A percentile compares a stretch with the other conserved stretches of the same genome.
Conservation (phyloP, 2,888 invertebrate species). For the Operophtera brumata region DNA sequence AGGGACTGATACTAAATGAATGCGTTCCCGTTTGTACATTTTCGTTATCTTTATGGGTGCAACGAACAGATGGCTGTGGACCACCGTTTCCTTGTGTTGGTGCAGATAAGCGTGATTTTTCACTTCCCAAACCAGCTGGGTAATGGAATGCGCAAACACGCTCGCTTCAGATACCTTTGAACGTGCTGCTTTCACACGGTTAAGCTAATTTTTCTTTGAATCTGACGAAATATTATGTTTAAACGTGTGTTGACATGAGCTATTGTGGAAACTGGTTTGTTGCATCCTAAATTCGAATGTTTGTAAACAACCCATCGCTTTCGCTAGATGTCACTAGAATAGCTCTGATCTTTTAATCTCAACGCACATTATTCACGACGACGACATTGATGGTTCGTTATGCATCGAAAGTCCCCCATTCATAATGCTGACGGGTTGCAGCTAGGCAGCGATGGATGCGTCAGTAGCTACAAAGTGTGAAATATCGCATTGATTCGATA, state of each 20-base stretch:
- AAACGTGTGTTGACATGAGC: slow-evolving; percentile 33
- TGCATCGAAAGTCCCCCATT: slow-evolving; percentile 43
- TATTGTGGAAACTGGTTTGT: slow-evolving; percentile 26
- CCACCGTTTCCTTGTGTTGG: slow-evolving; percentile 70
- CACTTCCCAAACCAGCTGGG: slow-evolving; percentile 74
- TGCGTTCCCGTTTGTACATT: slow-evolving; percentile 68
- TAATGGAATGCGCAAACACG: slow-evolving; percentile 71
- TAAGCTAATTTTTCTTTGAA: slow-evolving; percentile 66
- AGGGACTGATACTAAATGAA: slow-evolving; percentile 69
- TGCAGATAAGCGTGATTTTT: slow-evolving; percentile 79
- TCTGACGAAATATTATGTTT: slow-evolving; percentile 37
- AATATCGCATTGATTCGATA: slow-evolving; percentile 56
- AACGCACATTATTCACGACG: slow-evolving; percentile 28
- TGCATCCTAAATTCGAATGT: slow-evolving; percentile 45
- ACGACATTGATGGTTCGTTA: slow-evolving; percentile 36
- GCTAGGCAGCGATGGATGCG: slow-evolving; percentile 50
- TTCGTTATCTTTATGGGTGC: slow-evolving; percentile 79
- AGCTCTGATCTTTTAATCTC: slow-evolving; percentile 50
- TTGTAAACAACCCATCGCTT: slow-evolving; percentile 70
- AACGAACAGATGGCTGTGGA: slow-evolving; percentile 78
- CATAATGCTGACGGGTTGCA: slow-evolving; percentile 36
- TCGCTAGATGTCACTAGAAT: slow-evolving; percentile 64
- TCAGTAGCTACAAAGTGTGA: slow-evolving; percentile 44
- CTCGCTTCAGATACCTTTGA: slow-evolving; percentile 59
- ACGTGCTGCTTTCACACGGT: slow-evolving; percentile 58